Percentiles rank a stretch among this genome's conserved stretches.
Conservation (phyloP, 2,113 vertebrate genomes). For the Nibea albiflora region DNA sequence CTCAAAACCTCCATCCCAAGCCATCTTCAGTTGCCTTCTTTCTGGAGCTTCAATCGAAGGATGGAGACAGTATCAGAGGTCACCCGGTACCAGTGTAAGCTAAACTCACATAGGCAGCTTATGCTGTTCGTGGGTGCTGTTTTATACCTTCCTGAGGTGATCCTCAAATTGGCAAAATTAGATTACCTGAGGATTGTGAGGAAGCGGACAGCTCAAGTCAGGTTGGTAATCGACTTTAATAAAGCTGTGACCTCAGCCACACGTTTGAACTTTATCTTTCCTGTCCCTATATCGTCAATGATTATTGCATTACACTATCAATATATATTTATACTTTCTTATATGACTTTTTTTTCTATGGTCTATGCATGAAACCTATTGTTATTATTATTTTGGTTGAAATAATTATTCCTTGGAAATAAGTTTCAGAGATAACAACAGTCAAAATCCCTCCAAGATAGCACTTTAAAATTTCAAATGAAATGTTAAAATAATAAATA, state of each 20-base stretch:
- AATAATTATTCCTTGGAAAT: not conserved
- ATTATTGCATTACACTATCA: not conserved
- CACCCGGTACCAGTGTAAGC: not conserved
- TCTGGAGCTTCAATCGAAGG: conserved; percentile 3
- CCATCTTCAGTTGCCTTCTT: conserved; percentile 36
- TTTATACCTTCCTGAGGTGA: conserved; percentile 53
- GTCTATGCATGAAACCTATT: not conserved
- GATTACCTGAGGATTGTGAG: conserved; percentile 60
- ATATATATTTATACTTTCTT: not conserved
- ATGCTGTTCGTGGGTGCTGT: conserved; percentile 12
- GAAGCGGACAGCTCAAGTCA: conserved; percentile 38
- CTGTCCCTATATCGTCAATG: not conserved
- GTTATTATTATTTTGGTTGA: not conserved
- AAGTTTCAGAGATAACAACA: too few species aligned
- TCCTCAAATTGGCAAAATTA: conserved; percentile 60
- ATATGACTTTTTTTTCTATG: not conserved
- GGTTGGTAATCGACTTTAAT: conserved; percentile 51
- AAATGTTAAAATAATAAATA: too few species aligned
- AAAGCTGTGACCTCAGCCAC: conserved; percentile 10
- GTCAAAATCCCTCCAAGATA: too few species aligned
- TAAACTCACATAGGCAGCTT: not conserved
- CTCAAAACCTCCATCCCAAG: conserved; percentile 58
- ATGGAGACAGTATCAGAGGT: not conserved
- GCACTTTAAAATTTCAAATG: not conserved
- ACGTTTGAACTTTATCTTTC: not conserved